Base-by-base conservation (phyloP, 2,797 vertebrate genomes). In the Atherinosoma microstoma region DNA sequence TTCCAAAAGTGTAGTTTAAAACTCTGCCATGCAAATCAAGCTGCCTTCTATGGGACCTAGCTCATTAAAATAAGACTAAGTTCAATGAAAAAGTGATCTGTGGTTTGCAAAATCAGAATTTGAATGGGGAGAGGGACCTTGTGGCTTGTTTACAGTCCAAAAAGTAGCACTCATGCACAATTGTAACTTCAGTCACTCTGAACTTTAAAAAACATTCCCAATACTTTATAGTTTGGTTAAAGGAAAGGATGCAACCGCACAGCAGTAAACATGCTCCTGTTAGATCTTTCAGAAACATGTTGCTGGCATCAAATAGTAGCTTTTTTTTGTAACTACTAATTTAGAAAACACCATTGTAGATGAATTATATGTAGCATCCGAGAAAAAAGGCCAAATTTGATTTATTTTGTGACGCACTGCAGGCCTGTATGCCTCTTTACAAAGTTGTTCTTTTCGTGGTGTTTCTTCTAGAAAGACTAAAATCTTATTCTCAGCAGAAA, bases 321-420 rank as follows among this genome's bases (percentile, higher is more conserved):
- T 35, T 35, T 1, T 16, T 49, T 51, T 24, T 51, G 9, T 12
- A 51, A 22, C 10, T 51, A 24, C 9, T 51, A 24, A 11, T 51
- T n/a, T 22, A 11, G 10, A 51, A 27, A 51, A 4, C 47, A 24
- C 6, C 1, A 51, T 12, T 22, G n/a, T 24, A 24, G 2, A 51
- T 12, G 11, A 10, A 51, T 12, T 51, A 32, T 10, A 24, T 24
- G n/a, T 22, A 12, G n/a, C n/a, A 51, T 22, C n/a, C 22, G 40
- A 45, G 40, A 45, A 45, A 45, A 45, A 45, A 18, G 3, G 38
- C 15, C 15, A 8, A 20, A 9, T 77, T 75, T 5, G 4, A 72
- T 79, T 76, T 68, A n/a, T 16, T 66, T 29, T 74, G 27, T 36
- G 58, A 15, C 10, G 24, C 18, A 57, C 63, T 61, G 49, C 18